These are phyloP conservation scores for Eremobia ochroleuca DNA, from an alignment of 2,888 invertebrate species.

Conservation along the genomic window DNA sequence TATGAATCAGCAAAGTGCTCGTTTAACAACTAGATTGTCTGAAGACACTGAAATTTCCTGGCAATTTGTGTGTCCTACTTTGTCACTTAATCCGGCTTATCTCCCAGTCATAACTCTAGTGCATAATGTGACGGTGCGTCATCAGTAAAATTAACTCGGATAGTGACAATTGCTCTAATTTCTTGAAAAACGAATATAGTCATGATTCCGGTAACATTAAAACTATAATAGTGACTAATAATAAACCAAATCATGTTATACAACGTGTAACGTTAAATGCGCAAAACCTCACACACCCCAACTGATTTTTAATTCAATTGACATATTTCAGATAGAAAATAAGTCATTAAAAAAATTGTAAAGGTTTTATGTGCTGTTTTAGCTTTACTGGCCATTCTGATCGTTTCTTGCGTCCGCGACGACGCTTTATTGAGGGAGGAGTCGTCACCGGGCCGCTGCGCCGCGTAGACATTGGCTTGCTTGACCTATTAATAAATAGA, in stretches of 20 bases:
- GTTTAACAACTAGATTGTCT: background rate
- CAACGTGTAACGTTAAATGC: too few species aligned
- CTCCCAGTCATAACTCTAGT: slow-evolving; percentile 20
- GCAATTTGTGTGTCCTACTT: slow-evolving; percentile 23
- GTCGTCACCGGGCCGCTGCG: too few species aligned
- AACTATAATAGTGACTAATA: background rate
- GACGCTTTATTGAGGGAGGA: too few species aligned
- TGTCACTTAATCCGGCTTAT: slow-evolving; percentile 37
- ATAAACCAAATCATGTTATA: background rate
- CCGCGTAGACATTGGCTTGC: too few species aligned
- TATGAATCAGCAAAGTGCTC: background rate
- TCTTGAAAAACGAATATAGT: slow-evolving; percentile 8
- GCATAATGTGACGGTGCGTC: slow-evolving; percentile 54
- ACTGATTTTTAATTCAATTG: too few species aligned
- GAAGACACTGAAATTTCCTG: slow-evolving; percentile 2
- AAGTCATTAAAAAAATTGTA: too few species aligned
- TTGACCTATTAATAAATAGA: too few species aligned
- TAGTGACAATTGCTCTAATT: slow-evolving; percentile 39
- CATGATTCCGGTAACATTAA: slow-evolving; percentile 4
- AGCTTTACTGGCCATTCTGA: too few species aligned
- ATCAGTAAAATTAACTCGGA: slow-evolving; percentile 38
- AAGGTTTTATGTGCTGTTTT: too few species aligned
- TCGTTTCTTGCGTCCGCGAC: too few species aligned
- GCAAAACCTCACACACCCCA: too few species aligned
- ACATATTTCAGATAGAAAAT: too few species aligned